Base-by-base conservation (phyloP, 2,888 invertebrate genomes). In the Drosophila yooni region DNA sequence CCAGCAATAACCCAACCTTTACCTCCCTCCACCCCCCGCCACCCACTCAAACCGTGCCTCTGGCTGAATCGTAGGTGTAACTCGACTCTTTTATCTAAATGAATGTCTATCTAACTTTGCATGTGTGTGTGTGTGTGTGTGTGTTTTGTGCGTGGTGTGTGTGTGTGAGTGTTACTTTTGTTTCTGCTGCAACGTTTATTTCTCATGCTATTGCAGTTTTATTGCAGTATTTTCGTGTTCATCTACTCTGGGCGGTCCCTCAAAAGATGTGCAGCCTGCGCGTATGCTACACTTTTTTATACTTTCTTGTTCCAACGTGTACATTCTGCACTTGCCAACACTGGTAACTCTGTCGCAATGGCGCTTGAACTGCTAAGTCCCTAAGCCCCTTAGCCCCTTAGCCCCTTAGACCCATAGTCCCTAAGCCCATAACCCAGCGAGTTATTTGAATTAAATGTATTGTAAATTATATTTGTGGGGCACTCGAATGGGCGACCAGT, bases 1-100 rank as follows among this genome's bases (percentile, higher is more conserved):
- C 3, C 27, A 27, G 27, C 29, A 27, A 46, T 46, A 46, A 15
- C 10, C 34, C 43, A 6, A 10, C 15, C 3, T 15, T 27, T 5
- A 15, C n/a, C 13, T 5, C 5, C 46, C 5, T 18, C 3, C 10
- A 15, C 2, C 6, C 25, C 25, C 1, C 27, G 11, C 33, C n/a
- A 11, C 40, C 36, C 27, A 34, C 38, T 27, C 51, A 27, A 40
- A 43, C 33, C 50, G 4, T 36, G 71, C 21, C 34, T 58, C 57
- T 15, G 18, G 67, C 53, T 60, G 52, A 70, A 67, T 74, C 73
- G 70, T 77, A 74, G 79, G 74, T 82, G 75, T 74, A 79, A 57
- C 79, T 74, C 66, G 68, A 82, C 82, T 82, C 79, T 79, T 88
- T 82, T 82, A 75, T 84, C 88, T 75, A 70, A 84, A 85, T 82